Evolutionary conservation across 2,113 vertebrate species (phyloP), one percentile per base, ranked within the genome.

Genomic region (Otus sunia): DNA sequence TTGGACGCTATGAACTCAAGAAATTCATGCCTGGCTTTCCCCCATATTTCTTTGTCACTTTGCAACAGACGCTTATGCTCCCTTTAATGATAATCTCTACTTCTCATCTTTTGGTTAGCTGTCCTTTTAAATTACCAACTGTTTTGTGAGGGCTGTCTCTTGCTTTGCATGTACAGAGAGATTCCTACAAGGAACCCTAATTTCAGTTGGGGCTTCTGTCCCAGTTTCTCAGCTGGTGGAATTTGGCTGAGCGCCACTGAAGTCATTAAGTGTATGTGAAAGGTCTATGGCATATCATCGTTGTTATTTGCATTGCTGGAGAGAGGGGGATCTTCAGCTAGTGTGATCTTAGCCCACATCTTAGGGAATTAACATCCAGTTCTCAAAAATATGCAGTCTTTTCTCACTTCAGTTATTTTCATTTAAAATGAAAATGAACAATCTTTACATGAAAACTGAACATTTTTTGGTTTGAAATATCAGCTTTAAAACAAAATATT

Each of bases 141-240:
- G 7, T 39, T 41, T 27, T 59, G 34, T 25, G 39, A 69, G 60
- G 50, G 29, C 37, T 84, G 25, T 88, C 45, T 82, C n/a, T 62
- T 36, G 20, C 67, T 82, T n/a, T 92, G 19, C 8, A 3, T 26
- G 8, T 62, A 14, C 5, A 77, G 23, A 66, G 59, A 58, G 30
- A 17, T 45, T 90, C 21, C 41, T 93, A 5, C 29, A 63, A 63
- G 41, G 22, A 90, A 45, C 32, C 77, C 27, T 79, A 81, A 21
- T 93, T 93, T 91, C 68, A 95, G n/a, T 66, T 89, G 86, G n/a
- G 58, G 39, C 86, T 97, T 72, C 80, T 94, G 92, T 92, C 85
- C 74, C 66, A 72, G 66, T 69, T 92, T 89, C 84, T 95, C 86
- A 94, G 95, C 89, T 96, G 83, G 49, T 94, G 15, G 32, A 56